Evolutionary conservation across 2,797 vertebrate genomes (phyloP).

Genomic region (Acropternis orthonyx): DNA sequence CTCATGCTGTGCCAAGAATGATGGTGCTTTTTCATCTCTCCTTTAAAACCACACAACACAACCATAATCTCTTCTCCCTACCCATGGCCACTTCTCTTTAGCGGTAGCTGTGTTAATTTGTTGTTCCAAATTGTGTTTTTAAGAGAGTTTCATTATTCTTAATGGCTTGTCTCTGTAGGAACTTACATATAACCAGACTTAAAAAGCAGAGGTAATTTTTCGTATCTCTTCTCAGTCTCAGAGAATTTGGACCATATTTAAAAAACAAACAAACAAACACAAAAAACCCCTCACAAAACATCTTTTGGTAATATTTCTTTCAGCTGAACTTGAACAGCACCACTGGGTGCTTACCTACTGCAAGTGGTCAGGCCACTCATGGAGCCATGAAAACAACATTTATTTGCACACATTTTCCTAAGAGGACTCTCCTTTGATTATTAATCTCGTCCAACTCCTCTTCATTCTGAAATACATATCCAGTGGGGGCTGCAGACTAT

Average conservation of each 20-base stretch:
- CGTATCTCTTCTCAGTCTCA: background rate
- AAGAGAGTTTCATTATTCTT: background rate
- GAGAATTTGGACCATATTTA: background rate
- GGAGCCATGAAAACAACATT: background rate
- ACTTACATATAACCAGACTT: background rate
- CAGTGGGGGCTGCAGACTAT: background rate
- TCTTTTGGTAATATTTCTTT: background rate
- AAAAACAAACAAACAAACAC: background rate
- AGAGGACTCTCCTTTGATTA: background rate
- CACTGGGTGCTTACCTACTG: background rate
- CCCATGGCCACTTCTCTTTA: background rate
- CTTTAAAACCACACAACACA: background rate
- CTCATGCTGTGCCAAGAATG: background rate
- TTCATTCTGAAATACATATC: background rate
- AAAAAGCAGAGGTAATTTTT: background rate
- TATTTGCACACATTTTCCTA: background rate
- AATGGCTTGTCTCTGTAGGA: constrained; percentile 1
- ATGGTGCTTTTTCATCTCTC: constrained; percentile 6
- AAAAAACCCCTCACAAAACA: too few relatives aligned
- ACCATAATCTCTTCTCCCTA: background rate
- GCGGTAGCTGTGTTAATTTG: background rate
- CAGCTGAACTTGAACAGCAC: background rate
- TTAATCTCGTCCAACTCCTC: background rate
- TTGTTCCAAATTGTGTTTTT: constrained; percentile 11
- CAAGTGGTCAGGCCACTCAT: background rate